A percentile compares a stretch with the other conserved stretches of the same genome.
These are phyloP conservation scores for Diabrotica balteata DNA, from an alignment of 2,888 invertebrate species.

Conservation along the genomic window DNA sequence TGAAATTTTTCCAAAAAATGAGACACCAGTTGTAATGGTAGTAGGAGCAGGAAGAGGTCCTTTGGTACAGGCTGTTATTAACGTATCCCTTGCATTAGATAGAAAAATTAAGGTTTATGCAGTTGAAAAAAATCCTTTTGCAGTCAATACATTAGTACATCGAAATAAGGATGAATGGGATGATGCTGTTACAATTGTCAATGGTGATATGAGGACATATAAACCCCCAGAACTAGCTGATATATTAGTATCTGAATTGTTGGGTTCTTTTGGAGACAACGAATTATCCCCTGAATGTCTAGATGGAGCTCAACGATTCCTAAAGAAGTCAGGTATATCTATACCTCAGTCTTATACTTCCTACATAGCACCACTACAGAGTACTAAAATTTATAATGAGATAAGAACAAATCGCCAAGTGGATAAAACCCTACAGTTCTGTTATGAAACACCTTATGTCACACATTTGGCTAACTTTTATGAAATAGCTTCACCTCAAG, in stretches of 20 bases:
- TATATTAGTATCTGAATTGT: constrained; percentile 88
- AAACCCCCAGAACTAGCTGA: constrained; percentile 87
- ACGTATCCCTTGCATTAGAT: constrained; percentile 72
- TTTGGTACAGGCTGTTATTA: constrained; percentile 85
- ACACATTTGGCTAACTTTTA: constrained; percentile 89
- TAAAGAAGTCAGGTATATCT: constrained; percentile 88
- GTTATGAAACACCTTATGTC: constrained; percentile 88
- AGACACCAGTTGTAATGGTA: constrained; percentile 66
- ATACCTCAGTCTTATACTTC: constrained; percentile 92
- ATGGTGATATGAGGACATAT: constrained; percentile 87
- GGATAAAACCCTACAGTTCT: constrained; percentile 64
- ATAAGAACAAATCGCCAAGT: constrained; percentile 64
- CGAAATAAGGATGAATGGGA: constrained; percentile 81
- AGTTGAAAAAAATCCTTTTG: constrained; percentile 98
- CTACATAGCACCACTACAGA: constrained; percentile 91
- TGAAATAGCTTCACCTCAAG: constrained; percentile 74
- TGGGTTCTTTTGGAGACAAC: constrained; percentile 95
- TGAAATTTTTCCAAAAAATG: constrained; percentile 63
- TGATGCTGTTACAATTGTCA: constrained; percentile 77
- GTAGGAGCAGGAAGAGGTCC: constrained; percentile 83
- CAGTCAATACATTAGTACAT: constrained; percentile 82
- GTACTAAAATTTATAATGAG: constrained; percentile 84
- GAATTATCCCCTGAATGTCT: constrained; percentile 98
- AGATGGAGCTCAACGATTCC: constrained; percentile 88
- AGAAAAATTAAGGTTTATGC: constrained; percentile 83